Conservation (phyloP, 2,113 vertebrate species). For the Cyprinodon brontotheroides region DNA sequence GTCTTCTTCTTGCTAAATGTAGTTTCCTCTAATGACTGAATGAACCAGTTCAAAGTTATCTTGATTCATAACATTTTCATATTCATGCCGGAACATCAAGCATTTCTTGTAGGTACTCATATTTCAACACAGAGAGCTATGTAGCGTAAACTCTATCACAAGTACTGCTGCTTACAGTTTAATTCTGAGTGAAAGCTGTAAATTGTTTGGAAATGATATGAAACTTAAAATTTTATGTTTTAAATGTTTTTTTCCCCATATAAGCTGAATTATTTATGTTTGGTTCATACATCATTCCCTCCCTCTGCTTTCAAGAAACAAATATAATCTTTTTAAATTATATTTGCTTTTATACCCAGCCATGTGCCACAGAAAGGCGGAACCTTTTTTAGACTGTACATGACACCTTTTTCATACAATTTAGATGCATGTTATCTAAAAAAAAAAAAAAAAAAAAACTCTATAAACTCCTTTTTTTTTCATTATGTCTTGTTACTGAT, state of each 20-base stretch:
- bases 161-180: neutral
- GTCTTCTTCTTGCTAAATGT: neutral
- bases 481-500: constrained; percentile 29
- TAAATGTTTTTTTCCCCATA: neutral
- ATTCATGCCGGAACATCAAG: neutral
- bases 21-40: neutral
- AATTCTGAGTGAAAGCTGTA: constrained; percentile 2
- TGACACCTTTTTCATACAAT: constrained; percentile 36
- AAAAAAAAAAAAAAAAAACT: neutral
- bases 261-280: constrained; percentile 23
- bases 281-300: constrained; percentile 28
- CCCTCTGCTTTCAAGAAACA: constrained; percentile 4
- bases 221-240: constrained; percentile 11
- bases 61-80: neutral
- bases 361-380: neutral
- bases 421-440: neutral
- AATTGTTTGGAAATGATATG: neutral
- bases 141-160: neutral
- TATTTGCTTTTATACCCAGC: constrained; percentile 7
- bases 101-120: neutral
- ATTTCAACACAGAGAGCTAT: neutral
- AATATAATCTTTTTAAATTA: constrained; percentile 22
- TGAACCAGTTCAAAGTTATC: neutral
- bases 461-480: constrained; percentile 9
- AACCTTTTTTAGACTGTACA: neutral